A percentile compares a stretch with the other conserved stretches of the same genome.
phyloP scores from a whole-genome alignment of 2,113 vertebrate genomes.

The Pithys albifrons region DNA sequence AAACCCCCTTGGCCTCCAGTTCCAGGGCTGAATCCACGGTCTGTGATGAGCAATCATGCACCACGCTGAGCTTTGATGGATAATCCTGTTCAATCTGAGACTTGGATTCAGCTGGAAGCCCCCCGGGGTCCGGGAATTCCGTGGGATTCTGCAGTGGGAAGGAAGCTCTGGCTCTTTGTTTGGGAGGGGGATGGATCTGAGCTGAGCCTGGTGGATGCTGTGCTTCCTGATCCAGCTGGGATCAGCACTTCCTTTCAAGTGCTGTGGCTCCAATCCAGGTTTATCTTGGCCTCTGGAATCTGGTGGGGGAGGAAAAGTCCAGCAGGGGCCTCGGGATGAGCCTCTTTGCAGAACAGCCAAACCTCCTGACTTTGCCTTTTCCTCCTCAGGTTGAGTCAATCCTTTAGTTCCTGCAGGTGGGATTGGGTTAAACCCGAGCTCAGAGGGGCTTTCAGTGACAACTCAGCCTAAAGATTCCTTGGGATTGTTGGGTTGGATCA shows the following conservation, averaged over 20 bases:
- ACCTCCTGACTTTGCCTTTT: background rate
- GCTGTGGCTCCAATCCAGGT: background rate
- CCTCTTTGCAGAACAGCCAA: background rate
- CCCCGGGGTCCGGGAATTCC: background rate
- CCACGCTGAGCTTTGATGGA: conserved; percentile 65
- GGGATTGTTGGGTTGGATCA: background rate
- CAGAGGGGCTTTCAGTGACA: background rate
- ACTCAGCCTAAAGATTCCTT: accelerated
- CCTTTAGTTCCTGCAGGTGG: background rate
- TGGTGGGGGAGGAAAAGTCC: background rate
- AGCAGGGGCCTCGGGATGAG: background rate
- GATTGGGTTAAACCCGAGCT: background rate
- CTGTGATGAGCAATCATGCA: conserved; percentile 63
- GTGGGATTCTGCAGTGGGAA: background rate
- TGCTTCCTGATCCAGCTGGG: background rate
- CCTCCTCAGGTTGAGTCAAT: background rate
- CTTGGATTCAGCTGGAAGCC: background rate
- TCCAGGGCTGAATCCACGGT: background rate
- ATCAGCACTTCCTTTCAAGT: conserved; percentile 28
- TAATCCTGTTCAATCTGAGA: background rate
- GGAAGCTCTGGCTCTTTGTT: accelerated
- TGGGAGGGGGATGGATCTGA: background rate
- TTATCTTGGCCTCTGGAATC: background rate
- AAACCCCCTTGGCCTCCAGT: background rate
- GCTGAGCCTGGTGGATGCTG: background rate